Conservation (phyloP, 2,113 vertebrate genomes). For the Brachyhypopomus gauderio region DNA sequence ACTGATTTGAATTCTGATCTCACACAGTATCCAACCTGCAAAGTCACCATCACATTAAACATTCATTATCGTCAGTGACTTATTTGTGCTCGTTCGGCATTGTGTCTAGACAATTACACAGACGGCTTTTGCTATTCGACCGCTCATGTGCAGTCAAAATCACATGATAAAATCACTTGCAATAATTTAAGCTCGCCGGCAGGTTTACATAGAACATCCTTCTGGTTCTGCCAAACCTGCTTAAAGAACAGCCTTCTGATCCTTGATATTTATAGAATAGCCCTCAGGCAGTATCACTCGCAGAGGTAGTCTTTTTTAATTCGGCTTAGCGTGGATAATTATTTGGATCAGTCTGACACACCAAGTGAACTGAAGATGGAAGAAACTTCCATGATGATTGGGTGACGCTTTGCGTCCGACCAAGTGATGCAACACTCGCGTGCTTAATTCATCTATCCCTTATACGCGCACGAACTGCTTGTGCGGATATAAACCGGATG, state of each 20-base stretch:
- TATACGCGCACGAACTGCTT: neutral
- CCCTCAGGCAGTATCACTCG: neutral
- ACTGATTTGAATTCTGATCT: neutral
- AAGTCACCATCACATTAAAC: neutral
- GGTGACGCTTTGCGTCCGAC: neutral
- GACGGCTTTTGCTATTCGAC: neutral
- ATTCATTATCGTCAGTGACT: neutral
- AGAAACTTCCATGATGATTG: neutral
- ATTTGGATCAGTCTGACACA: neutral
- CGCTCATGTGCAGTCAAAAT: neutral
- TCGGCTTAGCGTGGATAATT: neutral
- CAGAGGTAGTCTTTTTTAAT: neutral
- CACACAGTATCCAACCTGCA: neutral
- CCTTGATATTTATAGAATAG: conserved; percentile 35
- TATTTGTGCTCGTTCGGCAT: conserved; percentile 3
- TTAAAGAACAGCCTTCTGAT: conserved; percentile 3
- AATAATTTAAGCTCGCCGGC: conserved; percentile 53
- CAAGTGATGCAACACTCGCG: conserved; percentile 40
- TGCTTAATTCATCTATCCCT: conserved; percentile 17
- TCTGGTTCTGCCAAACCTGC: conserved; percentile 10
- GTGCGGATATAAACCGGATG: conserved; percentile 57
- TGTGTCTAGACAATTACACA: neutral
- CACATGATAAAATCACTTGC: conserved; percentile 27
- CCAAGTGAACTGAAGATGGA: neutral
- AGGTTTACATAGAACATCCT: conserved; percentile 38